Conservation (phyloP, 2,797 vertebrate species). For the Peromyscus nudipes region DNA sequence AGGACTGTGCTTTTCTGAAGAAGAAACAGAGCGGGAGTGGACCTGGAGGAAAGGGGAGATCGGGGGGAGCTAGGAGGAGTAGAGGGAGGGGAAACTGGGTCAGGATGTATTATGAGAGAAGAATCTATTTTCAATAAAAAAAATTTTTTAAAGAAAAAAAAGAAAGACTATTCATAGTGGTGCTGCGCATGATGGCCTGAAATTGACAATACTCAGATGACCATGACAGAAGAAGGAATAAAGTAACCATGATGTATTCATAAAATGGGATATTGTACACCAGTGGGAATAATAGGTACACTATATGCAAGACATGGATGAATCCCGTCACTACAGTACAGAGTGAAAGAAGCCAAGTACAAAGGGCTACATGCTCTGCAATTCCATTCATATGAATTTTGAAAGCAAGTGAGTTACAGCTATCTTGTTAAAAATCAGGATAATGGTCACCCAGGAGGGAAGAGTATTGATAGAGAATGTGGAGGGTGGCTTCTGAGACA, state of each 20-base stretch:
- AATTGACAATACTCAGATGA: slow-evolving; percentile 11
- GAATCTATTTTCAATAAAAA: not conserved
- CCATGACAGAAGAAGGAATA: not conserved
- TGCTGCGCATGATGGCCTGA: not conserved
- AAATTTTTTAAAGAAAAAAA: not conserved
- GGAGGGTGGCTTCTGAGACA: not conserved
- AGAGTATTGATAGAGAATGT: not conserved
- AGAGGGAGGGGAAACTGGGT: not conserved
- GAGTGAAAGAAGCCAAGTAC: slow-evolving; percentile 54
- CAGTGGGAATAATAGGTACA: slow-evolving; percentile 6
- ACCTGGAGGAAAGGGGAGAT: not conserved
- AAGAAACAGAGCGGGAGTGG: not conserved
- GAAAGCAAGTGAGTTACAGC: slow-evolving; percentile 53
- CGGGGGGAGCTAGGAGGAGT: not conserved
- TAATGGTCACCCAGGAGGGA: not conserved
- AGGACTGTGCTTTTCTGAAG: not conserved
- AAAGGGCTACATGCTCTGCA: slow-evolving; percentile 9
- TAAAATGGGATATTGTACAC: slow-evolving; percentile 5
- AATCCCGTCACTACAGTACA: not conserved
- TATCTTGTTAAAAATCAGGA: slow-evolving; percentile 21
- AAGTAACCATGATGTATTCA: not conserved
- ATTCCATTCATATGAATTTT: slow-evolving; percentile 47
- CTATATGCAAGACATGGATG: not conserved
- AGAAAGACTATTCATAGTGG: not conserved
- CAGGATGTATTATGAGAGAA: not conserved